These are phyloP conservation scores for Erebia ligea DNA, from an alignment of 2,888 invertebrate species.

Conservation along the genomic window DNA sequence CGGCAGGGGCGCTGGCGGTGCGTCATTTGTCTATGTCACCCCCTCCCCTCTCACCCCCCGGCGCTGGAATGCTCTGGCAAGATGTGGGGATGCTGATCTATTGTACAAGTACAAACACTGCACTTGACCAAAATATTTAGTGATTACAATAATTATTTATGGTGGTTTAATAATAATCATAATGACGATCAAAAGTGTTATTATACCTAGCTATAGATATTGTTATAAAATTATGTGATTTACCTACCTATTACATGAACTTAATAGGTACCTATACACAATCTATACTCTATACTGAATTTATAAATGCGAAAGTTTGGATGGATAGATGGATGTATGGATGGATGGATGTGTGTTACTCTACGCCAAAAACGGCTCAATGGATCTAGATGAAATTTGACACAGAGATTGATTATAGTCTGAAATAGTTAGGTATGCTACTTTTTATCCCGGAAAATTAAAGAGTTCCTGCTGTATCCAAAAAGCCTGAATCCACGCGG, in stretches of 20 bases:
- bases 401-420: too few relatives aligned
- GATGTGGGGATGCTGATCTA: slow-evolving; percentile 57
- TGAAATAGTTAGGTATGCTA: too few relatives aligned
- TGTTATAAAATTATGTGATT: background rate
- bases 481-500: too few relatives aligned
- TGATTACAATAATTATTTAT: slow-evolving; percentile 5
- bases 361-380: too few relatives aligned
- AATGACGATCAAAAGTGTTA: background rate
- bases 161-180: background rate
- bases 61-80: slow-evolving; percentile 67
- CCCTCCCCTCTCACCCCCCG: slow-evolving; percentile 52
- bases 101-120: slow-evolving; percentile 35
- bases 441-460: too few relatives aligned
- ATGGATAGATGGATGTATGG: too few relatives aligned
- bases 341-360: too few relatives aligned
- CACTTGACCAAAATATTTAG: slow-evolving; percentile 33
- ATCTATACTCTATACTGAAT: too few relatives aligned
- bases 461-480: too few relatives aligned
- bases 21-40: slow-evolving; percentile 79
- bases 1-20: slow-evolving; percentile 68
- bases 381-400: too few relatives aligned
- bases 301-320: too few relatives aligned
- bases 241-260: background rate
- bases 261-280: too few relatives aligned
- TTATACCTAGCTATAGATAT: background rate